Evolutionary conservation across 2,797 vertebrate species (phyloP).

Genomic region (Bucorvus abyssinicus): DNA sequence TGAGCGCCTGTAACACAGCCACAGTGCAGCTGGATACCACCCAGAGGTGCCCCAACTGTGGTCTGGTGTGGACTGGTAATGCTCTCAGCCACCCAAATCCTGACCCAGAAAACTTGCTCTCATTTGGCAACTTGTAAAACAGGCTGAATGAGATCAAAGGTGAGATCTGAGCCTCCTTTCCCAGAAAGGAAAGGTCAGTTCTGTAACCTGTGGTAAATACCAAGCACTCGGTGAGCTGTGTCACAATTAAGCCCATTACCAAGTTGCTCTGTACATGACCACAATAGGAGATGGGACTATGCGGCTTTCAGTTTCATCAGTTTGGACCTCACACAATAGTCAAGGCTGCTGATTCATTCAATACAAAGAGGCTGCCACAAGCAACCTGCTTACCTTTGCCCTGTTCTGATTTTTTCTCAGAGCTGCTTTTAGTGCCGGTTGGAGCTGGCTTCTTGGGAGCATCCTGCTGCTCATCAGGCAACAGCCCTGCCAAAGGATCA

Average conservation of each 20-base stretch:
- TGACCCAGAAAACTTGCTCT: neutral
- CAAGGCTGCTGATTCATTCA: neutral
- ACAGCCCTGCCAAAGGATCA: slow-evolving; percentile 77
- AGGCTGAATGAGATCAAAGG: neutral
- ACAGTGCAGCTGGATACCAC: neutral
- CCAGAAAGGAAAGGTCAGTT: neutral
- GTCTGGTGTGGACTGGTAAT: fast-evolving
- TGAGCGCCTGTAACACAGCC: neutral
- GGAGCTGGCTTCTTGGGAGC: slow-evolving; percentile 8
- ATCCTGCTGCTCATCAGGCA: slow-evolving; percentile 78
- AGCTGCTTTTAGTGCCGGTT: neutral
- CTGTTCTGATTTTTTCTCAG: neutral
- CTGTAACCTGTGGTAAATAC: neutral
- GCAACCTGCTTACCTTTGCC: slow-evolving; percentile 25
- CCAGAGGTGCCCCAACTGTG: too few species aligned
- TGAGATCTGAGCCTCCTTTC: neutral
- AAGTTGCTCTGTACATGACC: neutral
- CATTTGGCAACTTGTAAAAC: neutral
- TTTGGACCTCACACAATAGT: neutral
- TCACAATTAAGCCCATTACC: neutral
- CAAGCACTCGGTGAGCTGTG: neutral
- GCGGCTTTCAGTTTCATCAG: neutral
- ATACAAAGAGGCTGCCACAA: neutral
- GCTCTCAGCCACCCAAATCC: neutral
- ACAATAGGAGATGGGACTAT: neutral